Percentiles rank a stretch among this genome's conserved stretches.
Conservation (phyloP, 2,888 invertebrate species). For the Cremastobaeus sp. region DNA sequence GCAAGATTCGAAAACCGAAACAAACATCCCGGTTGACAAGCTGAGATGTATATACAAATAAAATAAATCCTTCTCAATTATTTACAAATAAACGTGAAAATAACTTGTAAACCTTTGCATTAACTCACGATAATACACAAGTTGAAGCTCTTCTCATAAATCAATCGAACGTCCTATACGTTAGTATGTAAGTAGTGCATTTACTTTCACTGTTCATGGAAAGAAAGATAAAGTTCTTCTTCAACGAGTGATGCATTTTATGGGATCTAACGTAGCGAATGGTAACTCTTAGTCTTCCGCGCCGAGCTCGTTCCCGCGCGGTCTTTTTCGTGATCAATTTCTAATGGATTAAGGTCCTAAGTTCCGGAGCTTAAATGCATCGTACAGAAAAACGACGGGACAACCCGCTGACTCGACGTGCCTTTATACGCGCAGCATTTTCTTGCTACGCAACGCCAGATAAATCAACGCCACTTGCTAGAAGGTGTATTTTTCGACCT, state of each 20-base stretch:
- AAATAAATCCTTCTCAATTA: background rate
- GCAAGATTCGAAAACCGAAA: too few species aligned
- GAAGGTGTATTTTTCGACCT: slow-evolving; percentile 23
- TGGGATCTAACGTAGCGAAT: slow-evolving; percentile 42
- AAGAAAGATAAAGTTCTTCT: slow-evolving; percentile 57
- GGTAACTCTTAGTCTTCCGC: slow-evolving; percentile 36
- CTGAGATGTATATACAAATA: background rate
- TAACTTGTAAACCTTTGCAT: slow-evolving; percentile 18
- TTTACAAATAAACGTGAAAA: slow-evolving; percentile 5
- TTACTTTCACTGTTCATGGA: slow-evolving; percentile 53
- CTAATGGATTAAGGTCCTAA: slow-evolving; percentile 62
- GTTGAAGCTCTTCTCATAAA: slow-evolving; percentile 31
- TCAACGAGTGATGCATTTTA: slow-evolving; percentile 52
- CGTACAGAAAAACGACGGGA: slow-evolving; percentile 57
- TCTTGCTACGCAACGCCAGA: slow-evolving; percentile 25
- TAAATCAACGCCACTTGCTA: slow-evolving; percentile 51
- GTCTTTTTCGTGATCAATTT: slow-evolving; percentile 60
- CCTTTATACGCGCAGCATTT: slow-evolving; percentile 44
- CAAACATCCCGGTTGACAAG: background rate
- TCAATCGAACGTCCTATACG: slow-evolving; percentile 43
- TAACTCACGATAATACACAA: slow-evolving; percentile 18
- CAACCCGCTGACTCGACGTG: slow-evolving; percentile 59
- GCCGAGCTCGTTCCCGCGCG: slow-evolving; percentile 20
- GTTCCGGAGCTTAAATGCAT: slow-evolving; percentile 59
- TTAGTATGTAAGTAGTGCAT: slow-evolving; percentile 52